These are phyloP conservation scores for Planococcus citri DNA, from an alignment of 1,140 invertebrate genomes.

Conservation along the genomic window DNA sequence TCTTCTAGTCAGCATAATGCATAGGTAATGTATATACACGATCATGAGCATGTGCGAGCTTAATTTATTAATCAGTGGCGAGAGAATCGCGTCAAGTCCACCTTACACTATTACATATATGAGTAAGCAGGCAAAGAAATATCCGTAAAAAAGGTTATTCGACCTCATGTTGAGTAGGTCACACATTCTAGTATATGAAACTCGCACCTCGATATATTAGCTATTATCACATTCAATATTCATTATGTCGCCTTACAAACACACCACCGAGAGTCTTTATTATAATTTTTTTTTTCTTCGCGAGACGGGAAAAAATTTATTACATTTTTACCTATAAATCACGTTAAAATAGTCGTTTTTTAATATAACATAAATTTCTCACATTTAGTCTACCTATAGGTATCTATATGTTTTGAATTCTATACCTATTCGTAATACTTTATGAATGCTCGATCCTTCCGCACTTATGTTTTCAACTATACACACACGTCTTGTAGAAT, in stretches of 20 bases:
- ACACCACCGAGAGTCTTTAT: neutral
- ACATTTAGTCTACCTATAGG: conserved; percentile 9
- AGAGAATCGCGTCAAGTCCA: conserved; percentile 1
- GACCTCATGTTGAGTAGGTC: conserved; percentile 19
- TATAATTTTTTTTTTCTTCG: neutral
- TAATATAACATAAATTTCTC: conserved; percentile 11
- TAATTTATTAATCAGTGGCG: neutral
- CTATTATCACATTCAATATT: conserved; percentile 15
- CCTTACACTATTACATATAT: too few species aligned
- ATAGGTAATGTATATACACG: too few species aligned
- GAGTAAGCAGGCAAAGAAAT: neutral
- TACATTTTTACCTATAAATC: neutral
- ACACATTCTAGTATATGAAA: neutral
- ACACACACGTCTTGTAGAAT: too few species aligned
- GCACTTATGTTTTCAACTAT: too few species aligned
- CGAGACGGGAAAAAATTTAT: conserved; percentile 13
- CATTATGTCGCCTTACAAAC: conserved; percentile 13
- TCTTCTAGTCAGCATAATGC: too few species aligned
- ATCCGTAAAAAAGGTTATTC: conserved; percentile 9
- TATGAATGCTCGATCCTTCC: too few species aligned
- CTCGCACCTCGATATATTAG: conserved; percentile 11
- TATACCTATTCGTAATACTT: too few species aligned
- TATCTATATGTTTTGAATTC: conserved; percentile 7
- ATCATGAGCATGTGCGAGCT: neutral
- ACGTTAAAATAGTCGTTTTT: neutral